These are phyloP conservation scores for Neosalanx taihuensis DNA, from an alignment of 2,797 vertebrate species.

Conservation along the genomic window DNA sequence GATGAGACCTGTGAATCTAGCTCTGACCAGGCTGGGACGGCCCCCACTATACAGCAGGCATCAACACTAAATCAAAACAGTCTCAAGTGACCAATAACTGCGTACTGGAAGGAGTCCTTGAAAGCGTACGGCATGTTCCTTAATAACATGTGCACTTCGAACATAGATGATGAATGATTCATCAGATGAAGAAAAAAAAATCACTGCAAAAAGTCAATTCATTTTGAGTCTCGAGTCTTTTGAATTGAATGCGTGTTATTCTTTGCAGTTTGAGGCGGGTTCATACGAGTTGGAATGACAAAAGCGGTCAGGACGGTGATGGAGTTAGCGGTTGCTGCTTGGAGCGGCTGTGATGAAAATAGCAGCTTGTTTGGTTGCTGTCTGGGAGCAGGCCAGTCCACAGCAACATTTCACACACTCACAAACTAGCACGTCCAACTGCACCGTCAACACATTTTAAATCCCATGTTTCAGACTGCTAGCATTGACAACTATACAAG, in stretches of 20 bases:
- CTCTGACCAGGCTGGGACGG: no score
- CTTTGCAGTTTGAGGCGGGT: not conserved
- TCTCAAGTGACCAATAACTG: not conserved
- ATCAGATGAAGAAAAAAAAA: not conserved
- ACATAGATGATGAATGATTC: not conserved
- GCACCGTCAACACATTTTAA: slow-evolving; percentile 7
- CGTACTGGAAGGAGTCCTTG: not conserved
- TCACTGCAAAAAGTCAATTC: not conserved
- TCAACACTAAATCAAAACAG: not conserved
- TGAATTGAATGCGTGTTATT: not conserved
- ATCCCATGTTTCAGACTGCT: not conserved
- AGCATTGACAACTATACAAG: not conserved
- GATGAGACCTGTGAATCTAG: not conserved
- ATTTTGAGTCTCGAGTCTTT: not conserved
- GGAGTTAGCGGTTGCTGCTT: slow-evolving; percentile 1
- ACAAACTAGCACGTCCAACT: not conserved
- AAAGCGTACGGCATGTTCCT: not conserved
- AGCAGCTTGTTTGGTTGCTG: slow-evolving; percentile 6
- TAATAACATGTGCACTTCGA: not conserved
- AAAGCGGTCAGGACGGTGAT: slow-evolving; percentile 4
- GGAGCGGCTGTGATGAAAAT: not conserved
- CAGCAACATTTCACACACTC: not conserved
- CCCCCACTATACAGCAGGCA: not conserved
- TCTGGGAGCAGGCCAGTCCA: not conserved
- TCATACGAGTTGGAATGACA: not conserved